These are phyloP conservation scores for Heliconius hortense DNA, from an alignment of 2,888 invertebrate species.

Conservation along the genomic window DNA sequence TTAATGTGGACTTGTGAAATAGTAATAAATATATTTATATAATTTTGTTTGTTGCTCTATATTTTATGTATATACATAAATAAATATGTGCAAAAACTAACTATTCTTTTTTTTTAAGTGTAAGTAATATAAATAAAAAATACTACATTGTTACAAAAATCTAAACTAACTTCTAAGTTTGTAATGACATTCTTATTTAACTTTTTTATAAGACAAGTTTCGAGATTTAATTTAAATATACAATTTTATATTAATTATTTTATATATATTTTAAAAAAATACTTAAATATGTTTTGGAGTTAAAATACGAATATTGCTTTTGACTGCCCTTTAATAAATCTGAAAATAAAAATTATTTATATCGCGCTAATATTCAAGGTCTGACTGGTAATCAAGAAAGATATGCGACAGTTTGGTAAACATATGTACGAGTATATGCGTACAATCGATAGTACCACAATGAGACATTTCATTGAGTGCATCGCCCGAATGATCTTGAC, in stretches of 20 bases:
- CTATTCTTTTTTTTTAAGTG: slow-evolving; percentile 30
- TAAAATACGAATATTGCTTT: not conserved
- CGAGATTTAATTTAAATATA: not conserved
- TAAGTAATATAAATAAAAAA: too few species aligned
- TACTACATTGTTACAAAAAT: too few species aligned
- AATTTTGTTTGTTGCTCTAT: slow-evolving; percentile 44
- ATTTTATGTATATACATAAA: slow-evolving; percentile 41
- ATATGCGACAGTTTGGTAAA: slow-evolving; percentile 35
- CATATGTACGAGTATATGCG: slow-evolving; percentile 1
- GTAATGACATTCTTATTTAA: not conserved
- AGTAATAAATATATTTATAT: slow-evolving; percentile 23
- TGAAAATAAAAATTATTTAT: slow-evolving; percentile 25
- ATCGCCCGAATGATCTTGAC: slow-evolving; percentile 70
- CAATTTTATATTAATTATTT: not conserved
- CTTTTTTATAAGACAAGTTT: not conserved
- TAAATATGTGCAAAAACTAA: slow-evolving; percentile 50
- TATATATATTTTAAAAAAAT: not conserved
- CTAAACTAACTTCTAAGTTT: not conserved
- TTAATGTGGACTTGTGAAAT: not conserved
- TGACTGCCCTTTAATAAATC: slow-evolving; percentile 19
- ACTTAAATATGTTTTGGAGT: not conserved
- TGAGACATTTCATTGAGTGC: slow-evolving; percentile 57
- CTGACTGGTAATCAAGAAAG: slow-evolving; percentile 30
- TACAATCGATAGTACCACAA: slow-evolving; percentile 34
- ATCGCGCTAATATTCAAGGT: slow-evolving; percentile 23